These are phyloP conservation scores for Nycticryphes semicollaris DNA, from an alignment of 2,113 vertebrate species.

Conservation along the genomic window DNA sequence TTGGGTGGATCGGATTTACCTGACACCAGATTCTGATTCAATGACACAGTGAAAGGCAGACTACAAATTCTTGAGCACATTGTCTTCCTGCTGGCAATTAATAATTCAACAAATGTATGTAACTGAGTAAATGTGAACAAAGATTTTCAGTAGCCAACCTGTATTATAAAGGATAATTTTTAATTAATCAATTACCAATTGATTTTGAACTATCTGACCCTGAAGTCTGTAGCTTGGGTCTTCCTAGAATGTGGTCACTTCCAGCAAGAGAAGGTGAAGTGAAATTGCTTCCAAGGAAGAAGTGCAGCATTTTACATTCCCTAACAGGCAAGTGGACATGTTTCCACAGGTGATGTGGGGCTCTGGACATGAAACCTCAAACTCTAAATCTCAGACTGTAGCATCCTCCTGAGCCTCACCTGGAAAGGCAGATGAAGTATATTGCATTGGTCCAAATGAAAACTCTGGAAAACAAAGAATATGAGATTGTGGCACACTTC, in stretches of 20 bases:
- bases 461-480: background rate
- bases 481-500: accelerated
- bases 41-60: background rate
- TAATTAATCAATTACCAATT: background rate
- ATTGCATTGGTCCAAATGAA: background rate
- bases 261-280: background rate
- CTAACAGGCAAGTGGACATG: background rate
- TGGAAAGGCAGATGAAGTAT: background rate
- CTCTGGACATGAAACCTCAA: background rate
- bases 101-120: background rate
- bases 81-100: background rate
- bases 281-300: background rate
- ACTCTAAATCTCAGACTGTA: background rate
- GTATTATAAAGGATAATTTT: background rate
- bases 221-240: background rate
- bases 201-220: background rate
- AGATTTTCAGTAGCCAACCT: background rate
- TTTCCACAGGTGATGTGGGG: background rate
- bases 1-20: background rate
- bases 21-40: background rate
- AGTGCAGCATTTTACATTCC: background rate
- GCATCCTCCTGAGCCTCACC: background rate
- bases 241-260: background rate
- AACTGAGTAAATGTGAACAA: background rate
- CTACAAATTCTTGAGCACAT: background rate